Conservation (phyloP, 2,888 invertebrate species). For the Meta bourneti region DNA sequence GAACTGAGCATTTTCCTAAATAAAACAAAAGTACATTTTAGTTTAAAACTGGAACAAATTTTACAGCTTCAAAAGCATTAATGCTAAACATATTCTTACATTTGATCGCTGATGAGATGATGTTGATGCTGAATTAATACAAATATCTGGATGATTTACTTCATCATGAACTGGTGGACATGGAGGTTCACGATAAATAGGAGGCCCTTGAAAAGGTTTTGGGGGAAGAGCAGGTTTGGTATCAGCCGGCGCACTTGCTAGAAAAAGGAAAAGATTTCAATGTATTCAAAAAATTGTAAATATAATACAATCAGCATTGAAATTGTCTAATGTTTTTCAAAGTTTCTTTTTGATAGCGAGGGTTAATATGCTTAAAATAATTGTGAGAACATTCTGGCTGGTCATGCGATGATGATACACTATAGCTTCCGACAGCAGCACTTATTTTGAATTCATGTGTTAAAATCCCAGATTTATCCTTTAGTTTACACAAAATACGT, state of each 20-base stretch:
- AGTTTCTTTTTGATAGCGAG: background rate
- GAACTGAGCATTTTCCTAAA: constrained; percentile 42
- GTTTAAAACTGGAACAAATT: background rate
- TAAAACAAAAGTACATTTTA: background rate
- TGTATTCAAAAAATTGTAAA: background rate
- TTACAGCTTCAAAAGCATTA: no score
- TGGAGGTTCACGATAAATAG: constrained; percentile 72
- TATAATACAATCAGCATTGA: background rate
- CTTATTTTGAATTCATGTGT: no score
- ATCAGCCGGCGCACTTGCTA: constrained; percentile 32
- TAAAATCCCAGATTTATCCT: no score
- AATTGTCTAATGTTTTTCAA: background rate
- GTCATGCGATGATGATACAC: no score
- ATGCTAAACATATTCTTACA: constrained; percentile 15
- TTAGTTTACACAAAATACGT: no score
- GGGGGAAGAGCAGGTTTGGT: constrained; percentile 71
- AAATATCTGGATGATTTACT: constrained; percentile 69
- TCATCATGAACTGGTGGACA: constrained; percentile 61
- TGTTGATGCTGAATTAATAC: constrained; percentile 57
- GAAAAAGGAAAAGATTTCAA: background rate
- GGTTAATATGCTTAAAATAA: background rate
- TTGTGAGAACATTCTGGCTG: no score
- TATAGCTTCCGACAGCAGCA: no score
- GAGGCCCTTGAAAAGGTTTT: constrained; percentile 71
- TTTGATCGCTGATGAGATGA: constrained; percentile 45